phyloP scores from a whole-genome alignment of 2,113 vertebrate species.

The Paracanthobrama guichenoti region DNA sequence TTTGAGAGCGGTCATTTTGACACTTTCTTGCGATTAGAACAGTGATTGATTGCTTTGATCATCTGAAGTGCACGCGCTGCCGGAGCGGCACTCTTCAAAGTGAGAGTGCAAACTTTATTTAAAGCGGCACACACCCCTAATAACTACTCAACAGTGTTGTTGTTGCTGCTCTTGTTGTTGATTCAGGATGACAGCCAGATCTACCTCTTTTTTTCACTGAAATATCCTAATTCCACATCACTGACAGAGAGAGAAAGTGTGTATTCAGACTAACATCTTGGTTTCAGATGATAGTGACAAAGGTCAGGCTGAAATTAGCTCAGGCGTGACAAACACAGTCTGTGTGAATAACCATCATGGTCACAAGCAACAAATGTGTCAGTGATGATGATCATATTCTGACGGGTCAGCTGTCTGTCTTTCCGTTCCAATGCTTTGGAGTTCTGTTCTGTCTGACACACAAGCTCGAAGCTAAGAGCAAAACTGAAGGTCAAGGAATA shows the following conservation, averaged over 20 bases:
- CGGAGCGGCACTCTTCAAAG: no score
- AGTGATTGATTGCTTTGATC: no score
- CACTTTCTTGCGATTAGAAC: no score
- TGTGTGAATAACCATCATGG: conserved; percentile 41
- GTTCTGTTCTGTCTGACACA: conserved; percentile 23
- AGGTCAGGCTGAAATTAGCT: conserved; percentile 44
- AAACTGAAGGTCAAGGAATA: conserved; percentile 7
- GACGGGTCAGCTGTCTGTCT: conserved; percentile 16
- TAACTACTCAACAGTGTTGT: no score
- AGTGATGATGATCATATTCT: conserved; percentile 3
- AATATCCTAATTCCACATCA: neutral
- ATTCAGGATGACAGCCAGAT: neutral
- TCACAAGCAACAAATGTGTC: conserved; percentile 31
- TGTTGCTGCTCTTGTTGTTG: neutral
- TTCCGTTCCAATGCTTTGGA: neutral
- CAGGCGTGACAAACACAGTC: conserved; percentile 42
- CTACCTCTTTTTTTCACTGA: neutral
- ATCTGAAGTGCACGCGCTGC: no score
- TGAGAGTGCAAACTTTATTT: no score
- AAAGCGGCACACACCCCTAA: no score
- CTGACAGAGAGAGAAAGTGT: neutral
- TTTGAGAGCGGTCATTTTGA: no score
- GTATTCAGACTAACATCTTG: conserved; percentile 13
- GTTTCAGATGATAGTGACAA: conserved; percentile 34
- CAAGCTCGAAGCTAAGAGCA: neutral